Evolutionary conservation across 2,113 vertebrate species (phyloP).

Genomic region (Acrocephalus kingi): DNA sequence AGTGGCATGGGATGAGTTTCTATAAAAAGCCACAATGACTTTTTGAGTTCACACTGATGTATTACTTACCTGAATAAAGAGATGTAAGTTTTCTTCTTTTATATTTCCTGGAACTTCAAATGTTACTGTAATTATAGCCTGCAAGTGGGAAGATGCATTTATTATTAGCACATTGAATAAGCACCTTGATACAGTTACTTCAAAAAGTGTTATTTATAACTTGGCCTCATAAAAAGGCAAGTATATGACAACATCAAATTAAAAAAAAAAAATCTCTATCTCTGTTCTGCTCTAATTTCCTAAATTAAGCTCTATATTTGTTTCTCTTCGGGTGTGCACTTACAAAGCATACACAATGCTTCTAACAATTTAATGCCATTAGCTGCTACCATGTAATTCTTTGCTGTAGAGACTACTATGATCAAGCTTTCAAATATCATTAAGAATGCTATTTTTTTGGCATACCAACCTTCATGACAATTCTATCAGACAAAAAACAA

Average conservation of each 20-base stretch:
- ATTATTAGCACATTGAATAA: background rate
- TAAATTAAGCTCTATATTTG: background rate
- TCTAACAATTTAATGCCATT: background rate
- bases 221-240: background rate
- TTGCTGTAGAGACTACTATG: background rate
- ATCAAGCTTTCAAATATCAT: background rate
- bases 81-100: constrained; percentile 85
- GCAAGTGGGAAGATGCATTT: constrained; percentile 20
- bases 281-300: background rate
- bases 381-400: background rate
- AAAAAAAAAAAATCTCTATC: background rate
- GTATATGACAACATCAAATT: background rate
- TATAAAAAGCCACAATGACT: background rate
- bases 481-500: background rate
- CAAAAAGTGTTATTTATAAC: background rate
- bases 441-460: background rate
- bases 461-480: background rate
- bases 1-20: background rate
- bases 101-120: constrained; percentile 88
- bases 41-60: background rate
- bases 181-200: background rate
- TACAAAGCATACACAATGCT: fast-evolving
- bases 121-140: constrained; percentile 92
- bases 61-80: constrained; percentile 88
- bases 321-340: background rate